These are phyloP conservation scores for Luperina nickerlii DNA, from an alignment of 2,888 invertebrate species.

Conservation along the genomic window DNA sequence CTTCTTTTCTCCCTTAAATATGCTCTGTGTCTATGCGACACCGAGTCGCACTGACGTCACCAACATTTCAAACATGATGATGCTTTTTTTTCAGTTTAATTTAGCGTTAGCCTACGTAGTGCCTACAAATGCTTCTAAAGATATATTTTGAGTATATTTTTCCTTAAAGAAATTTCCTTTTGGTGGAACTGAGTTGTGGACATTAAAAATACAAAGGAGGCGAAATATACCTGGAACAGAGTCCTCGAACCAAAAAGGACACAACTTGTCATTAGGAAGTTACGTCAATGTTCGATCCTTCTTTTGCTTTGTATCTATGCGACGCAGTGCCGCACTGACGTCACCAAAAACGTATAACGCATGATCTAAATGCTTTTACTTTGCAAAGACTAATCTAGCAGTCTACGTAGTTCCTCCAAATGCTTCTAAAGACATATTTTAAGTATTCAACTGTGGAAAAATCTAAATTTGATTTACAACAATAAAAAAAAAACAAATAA, in stretches of 20 bases:
- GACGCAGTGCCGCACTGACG: neutral
- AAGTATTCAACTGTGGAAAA: too few relatives aligned
- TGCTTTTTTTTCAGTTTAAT: neutral
- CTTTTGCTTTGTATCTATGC: neutral
- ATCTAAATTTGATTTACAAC: too few relatives aligned
- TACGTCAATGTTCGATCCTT: neutral
- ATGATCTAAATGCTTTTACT: neutral
- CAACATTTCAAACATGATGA: neutral
- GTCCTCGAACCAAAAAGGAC: neutral
- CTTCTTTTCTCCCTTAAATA: slow-evolving; percentile 14
- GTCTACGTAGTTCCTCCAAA: neutral
- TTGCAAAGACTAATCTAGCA: neutral
- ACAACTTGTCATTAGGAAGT: neutral
- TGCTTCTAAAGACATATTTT: neutral
- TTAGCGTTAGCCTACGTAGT: too few relatives aligned
- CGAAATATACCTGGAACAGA: neutral
- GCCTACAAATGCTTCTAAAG: neutral
- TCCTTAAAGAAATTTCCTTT: too few relatives aligned
- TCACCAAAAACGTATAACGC: neutral
- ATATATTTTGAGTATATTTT: neutral
- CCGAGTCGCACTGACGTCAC: neutral
- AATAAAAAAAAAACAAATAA: too few relatives aligned
- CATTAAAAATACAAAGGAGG: neutral
- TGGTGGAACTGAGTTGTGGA: neutral
- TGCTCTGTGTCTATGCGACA: neutral